Evolutionary conservation across 2,797 vertebrate species (phyloP), one percentile per base, ranked within the genome.

Genomic region (Arrhamphus sclerolepis): DNA sequence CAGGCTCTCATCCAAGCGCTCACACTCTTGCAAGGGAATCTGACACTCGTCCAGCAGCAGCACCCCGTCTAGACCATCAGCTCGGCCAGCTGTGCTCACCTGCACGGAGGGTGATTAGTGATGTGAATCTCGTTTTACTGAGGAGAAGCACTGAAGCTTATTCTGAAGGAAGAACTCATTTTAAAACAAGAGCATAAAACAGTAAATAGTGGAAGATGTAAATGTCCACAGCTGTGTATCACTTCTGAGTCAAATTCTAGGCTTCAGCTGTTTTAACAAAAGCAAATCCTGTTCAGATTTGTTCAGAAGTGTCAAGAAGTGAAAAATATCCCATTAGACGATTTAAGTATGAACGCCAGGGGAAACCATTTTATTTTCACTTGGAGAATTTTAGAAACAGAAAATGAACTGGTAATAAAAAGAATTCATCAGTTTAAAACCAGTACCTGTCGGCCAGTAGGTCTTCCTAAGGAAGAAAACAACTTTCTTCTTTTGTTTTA

Each of bases 1-100:
- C 61, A 99, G 91, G 72, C 89, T 96, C 84, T 95, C 92, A 60
- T 99, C 97, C 56, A 98, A 78, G 5, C 92, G 90, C 38, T 97
- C 93, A 52, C 95, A 95, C 11, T 98, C 95, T 1, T 87, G 82
- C 41, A 94, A 87, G 0, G 96, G 94, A 6, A 96, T 94, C 60
- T 94, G 91, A 10, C 94, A 96, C 43, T 94, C 91, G 26, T 97
- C 94, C 69, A 98, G 83, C 66, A 98, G 91, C 11, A 95, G 84
- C 0, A 93, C 95, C 66, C 94, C 94, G 9, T 97, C 96, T 19
- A 97, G 92, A 6, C 93, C 93, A 47, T 95, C 95, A 2, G 92
- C 86, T 56, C 95, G 93, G 13, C 95, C 96, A 0, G 94, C 96
- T 0, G 94, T 93, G 80, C 89, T 91, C 70, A 90, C 89, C 89